Evolutionary conservation across 2,888 invertebrate genomes (phyloP).

Genomic region (Eupelmus urozonus): DNA sequence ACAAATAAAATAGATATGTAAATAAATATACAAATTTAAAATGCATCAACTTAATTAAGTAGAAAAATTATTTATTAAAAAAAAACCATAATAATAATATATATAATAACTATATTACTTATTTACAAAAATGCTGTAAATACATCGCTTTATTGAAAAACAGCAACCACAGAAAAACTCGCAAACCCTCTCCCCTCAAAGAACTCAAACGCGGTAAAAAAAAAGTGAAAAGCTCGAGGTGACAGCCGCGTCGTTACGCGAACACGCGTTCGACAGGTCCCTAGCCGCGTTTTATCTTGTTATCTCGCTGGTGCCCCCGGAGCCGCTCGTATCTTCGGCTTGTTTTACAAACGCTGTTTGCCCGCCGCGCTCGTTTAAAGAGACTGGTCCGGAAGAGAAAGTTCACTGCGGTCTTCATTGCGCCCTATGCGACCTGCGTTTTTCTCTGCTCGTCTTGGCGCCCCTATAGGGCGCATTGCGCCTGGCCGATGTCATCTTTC

Average conservation of each 20-base stretch:
- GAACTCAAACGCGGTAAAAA: too few species aligned
- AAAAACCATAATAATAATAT: too few species aligned
- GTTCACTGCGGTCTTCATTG: constrained; percentile 17
- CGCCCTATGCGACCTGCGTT: not conserved
- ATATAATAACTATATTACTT: too few species aligned
- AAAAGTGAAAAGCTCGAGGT: not conserved
- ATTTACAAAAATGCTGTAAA: too few species aligned
- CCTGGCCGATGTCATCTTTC: not conserved
- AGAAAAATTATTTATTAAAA: too few species aligned
- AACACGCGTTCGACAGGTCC: not conserved
- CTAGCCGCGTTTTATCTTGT: constrained; percentile 27
- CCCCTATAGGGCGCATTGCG: too few species aligned
- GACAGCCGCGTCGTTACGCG: not conserved
- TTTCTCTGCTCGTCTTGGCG: not conserved
- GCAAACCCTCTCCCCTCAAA: too few species aligned
- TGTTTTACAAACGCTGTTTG: constrained; percentile 33
- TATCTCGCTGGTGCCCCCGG: constrained; percentile 25
- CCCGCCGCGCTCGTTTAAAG: not conserved
- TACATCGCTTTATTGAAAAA: too few species aligned
- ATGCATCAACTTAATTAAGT: too few species aligned
- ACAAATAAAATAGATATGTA: too few species aligned
- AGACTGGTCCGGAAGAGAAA: constrained; percentile 24
- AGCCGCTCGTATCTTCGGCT: not conserved
- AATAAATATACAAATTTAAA: too few species aligned
- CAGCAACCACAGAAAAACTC: not conserved